These are phyloP conservation scores for Epizoanthus scotinus DNA, from an alignment of 92 coral and sea anemone species.

Conservation along the genomic window DNA sequence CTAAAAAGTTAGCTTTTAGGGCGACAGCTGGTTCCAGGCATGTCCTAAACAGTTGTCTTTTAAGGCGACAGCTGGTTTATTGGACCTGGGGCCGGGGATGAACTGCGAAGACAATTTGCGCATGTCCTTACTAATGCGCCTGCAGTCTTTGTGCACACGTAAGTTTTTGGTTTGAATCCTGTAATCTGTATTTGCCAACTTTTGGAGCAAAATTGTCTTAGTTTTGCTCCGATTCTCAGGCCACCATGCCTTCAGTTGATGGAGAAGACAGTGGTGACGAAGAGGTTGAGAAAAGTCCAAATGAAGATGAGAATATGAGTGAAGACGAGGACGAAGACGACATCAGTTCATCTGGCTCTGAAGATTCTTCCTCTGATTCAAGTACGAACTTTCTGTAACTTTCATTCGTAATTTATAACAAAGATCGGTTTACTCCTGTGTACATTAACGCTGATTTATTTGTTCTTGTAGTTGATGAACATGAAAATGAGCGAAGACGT, in stretches of 20 bases:
- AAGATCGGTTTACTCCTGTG: background rate
- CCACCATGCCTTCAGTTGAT: constrained; percentile 84
- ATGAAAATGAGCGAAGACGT: constrained; percentile 93
- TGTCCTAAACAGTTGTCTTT: too few relatives aligned
- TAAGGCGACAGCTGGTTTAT: too few relatives aligned
- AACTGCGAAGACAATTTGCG: background rate
- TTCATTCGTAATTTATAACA: background rate
- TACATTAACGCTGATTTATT: background rate
- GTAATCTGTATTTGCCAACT: background rate
- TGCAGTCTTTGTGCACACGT: constrained; percentile 17
- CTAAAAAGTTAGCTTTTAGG: too few relatives aligned
- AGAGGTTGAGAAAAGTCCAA: constrained; percentile 88
- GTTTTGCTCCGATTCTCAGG: constrained; percentile 1
- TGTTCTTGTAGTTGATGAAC: constrained; percentile 79
- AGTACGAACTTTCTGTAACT: constrained; percentile 30
- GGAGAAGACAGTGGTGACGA: constrained; percentile 99
- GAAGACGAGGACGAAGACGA: constrained; percentile 98
- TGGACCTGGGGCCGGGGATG: too few relatives aligned
- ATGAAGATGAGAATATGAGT: constrained; percentile 96
- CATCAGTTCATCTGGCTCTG: constrained; percentile 85
- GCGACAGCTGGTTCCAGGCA: too few relatives aligned
- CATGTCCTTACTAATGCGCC: constrained; percentile 18
- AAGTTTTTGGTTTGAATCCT: background rate
- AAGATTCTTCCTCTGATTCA: constrained; percentile 90
- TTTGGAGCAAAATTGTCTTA: background rate